Percentiles rank a stretch among this genome's conserved stretches.
Evolutionary conservation across 2,797 vertebrate species (phyloP).

Genomic region (Rhodeus uyekii): DNA sequence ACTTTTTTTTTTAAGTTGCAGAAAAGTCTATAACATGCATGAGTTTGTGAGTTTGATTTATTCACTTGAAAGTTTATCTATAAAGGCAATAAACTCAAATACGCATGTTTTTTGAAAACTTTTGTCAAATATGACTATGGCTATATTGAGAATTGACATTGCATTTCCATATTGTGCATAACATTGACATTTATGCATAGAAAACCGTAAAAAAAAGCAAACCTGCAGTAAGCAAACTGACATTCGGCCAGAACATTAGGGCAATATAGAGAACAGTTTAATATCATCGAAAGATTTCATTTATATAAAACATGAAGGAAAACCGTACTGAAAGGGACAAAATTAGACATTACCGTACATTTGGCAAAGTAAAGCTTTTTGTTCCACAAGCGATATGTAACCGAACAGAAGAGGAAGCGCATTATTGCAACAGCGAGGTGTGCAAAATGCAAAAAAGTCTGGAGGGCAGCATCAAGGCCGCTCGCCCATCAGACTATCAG

Average conservation of each 20-base stretch:
- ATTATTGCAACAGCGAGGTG: constrained; percentile 26
- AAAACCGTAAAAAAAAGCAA: neutral
- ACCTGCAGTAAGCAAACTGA: neutral
- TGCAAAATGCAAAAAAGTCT: constrained; percentile 37
- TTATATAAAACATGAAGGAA: neutral
- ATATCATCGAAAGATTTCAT: constrained; percentile 16
- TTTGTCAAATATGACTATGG: neutral
- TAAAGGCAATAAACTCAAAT: too few species aligned
- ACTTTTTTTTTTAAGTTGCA: too few species aligned
- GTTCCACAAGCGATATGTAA: constrained; percentile 16
- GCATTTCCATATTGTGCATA: neutral
- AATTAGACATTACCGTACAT: constrained; percentile 25
- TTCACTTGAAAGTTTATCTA: too few species aligned
- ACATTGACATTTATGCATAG: neutral
- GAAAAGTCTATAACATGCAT: neutral
- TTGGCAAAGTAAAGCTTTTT: constrained; percentile 45
- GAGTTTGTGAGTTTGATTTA: too few species aligned
- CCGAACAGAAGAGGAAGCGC: constrained; percentile 19
- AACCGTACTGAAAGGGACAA: neutral
- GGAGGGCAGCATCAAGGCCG: neutral
- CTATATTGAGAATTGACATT: constrained; percentile 8
- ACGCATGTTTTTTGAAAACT: neutral
- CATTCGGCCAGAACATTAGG: neutral
- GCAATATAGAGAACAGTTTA: constrained; percentile 26
- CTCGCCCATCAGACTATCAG: neutral